Evolutionary conservation across 2,888 invertebrate genomes (phyloP).

Genomic region (Frankliniella intonsa): DNA sequence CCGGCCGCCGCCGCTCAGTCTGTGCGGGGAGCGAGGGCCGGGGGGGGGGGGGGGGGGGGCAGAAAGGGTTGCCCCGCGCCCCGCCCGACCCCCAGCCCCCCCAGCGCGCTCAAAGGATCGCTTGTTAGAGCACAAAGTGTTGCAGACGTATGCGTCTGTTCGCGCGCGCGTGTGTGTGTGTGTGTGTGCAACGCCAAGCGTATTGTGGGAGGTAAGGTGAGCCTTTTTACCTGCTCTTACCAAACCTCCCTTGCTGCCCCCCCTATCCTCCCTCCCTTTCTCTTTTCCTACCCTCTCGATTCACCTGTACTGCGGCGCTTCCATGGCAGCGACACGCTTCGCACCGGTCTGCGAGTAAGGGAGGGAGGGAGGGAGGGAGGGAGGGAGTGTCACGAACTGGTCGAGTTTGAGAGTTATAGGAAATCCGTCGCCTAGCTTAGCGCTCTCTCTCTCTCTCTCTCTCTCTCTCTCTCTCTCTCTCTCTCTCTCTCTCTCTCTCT

Average conservation of each 20-base stretch:
- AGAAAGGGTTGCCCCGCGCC: no score
- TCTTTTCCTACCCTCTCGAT: no score
- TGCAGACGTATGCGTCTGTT: neutral
- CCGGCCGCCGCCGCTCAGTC: no score
- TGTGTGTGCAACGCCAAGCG: neutral
- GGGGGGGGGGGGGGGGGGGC: no score
- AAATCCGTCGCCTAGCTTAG: neutral
- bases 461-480: constrained; percentile 15
- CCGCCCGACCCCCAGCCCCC: no score
- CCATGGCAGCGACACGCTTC: neutral
- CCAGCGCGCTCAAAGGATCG: neutral
- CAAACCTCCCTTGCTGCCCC: no score
- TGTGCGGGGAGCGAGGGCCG: no score
- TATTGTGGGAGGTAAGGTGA: no score
- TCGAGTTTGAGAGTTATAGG: no score
- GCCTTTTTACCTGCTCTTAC: neutral
- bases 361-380: neutral
- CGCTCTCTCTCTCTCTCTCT: constrained; percentile 18
- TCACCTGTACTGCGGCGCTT: no score
- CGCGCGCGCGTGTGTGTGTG: neutral
- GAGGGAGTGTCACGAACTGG: neutral
- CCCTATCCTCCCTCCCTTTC: neutral
- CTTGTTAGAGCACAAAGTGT: neutral
- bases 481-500: constrained; percentile 15
- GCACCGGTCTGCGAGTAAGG: neutral